phyloP scores from a whole-genome alignment of 2,797 vertebrate species.

The Kryptolebias ocellatus region DNA sequence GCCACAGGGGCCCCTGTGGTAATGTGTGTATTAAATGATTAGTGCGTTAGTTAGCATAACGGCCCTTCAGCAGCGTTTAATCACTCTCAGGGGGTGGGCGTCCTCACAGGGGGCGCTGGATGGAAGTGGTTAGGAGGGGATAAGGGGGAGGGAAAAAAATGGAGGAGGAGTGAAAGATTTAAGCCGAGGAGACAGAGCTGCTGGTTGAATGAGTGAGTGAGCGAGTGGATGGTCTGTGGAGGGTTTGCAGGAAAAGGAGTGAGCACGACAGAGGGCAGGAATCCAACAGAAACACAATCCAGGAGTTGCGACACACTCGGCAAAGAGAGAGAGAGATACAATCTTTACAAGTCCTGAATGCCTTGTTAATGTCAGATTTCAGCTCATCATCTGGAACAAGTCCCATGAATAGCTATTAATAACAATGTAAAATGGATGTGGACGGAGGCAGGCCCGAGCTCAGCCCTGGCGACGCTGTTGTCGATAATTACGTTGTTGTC shows the following conservation, averaged over 20 bases:
- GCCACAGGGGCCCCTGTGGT: conserved; percentile 82
- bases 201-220: conserved; percentile 52
- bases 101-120: conserved; percentile 75
- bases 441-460: conserved; percentile 43
- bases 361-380: conserved; percentile 77
- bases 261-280: conserved; percentile 58
- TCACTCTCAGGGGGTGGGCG: conserved; percentile 82
- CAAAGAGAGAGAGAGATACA: conserved; percentile 65
- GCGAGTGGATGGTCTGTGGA: conserved; percentile 62
- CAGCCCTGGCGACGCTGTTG: conserved; percentile 65
- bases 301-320: conserved; percentile 64
- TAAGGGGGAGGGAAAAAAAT: conserved; percentile 33
- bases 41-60: conserved; percentile 85
- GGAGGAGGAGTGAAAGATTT: conserved; percentile 36
- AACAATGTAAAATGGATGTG: conserved; percentile 65
- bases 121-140: conserved; percentile 23
- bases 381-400: conserved; percentile 72
- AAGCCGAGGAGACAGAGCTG: conserved; percentile 58
- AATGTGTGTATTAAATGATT: conserved; percentile 86
- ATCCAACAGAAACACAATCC: conserved; percentile 76
- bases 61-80: conserved; percentile 83
- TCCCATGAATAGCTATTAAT: conserved; percentile 76
- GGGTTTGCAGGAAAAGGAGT: conserved; percentile 34
- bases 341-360: conserved; percentile 75
- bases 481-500: conserved; percentile 64